Evolutionary conservation across 2,888 invertebrate genomes (phyloP).

Genomic region (Andrena dorsata): DNA sequence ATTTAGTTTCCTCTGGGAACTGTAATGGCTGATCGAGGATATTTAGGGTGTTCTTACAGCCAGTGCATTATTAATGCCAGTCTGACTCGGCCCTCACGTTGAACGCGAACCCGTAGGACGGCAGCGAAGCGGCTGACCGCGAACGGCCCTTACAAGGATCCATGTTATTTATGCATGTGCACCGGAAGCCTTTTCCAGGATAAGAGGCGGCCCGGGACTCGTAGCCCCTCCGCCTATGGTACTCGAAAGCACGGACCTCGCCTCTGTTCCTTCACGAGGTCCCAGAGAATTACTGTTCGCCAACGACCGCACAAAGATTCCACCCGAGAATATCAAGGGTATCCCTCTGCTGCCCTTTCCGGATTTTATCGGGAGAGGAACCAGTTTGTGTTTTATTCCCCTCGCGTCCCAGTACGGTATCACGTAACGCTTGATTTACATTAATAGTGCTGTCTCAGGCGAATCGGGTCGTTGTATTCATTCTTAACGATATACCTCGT

Average conservation of each 20-base stretch:
- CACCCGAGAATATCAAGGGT: slow-evolving; percentile 38
- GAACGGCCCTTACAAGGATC: slow-evolving; percentile 77
- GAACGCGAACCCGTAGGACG: slow-evolving; percentile 41
- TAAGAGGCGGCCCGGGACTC: slow-evolving; percentile 73
- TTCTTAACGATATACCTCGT: not conserved
- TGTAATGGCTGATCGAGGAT: slow-evolving; percentile 79
- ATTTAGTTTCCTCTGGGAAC: slow-evolving; percentile 78
- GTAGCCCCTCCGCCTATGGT: slow-evolving; percentile 58
- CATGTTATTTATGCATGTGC: slow-evolving; percentile 80
- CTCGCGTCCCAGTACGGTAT: slow-evolving; percentile 12
- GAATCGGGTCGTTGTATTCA: not conserved
- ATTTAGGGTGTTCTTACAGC: slow-evolving; percentile 80
- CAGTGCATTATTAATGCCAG: slow-evolving; percentile 79
- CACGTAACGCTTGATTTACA: slow-evolving; percentile 42
- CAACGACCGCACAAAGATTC: slow-evolving; percentile 47
- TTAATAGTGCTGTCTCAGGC: slow-evolving; percentile 35
- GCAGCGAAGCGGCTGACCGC: slow-evolving; percentile 66
- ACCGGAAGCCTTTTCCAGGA: slow-evolving; percentile 78
- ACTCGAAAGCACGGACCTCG: slow-evolving; percentile 38
- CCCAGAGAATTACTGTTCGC: slow-evolving; percentile 56
- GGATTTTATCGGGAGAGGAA: slow-evolving; percentile 56
- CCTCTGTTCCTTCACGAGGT: slow-evolving; percentile 22
- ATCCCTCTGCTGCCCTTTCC: slow-evolving; percentile 21
- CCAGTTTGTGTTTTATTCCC: slow-evolving; percentile 44
- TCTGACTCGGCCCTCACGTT: slow-evolving; percentile 68